These are phyloP conservation scores for Centropus unirufus DNA, from an alignment of 2,113 vertebrate genomes.

Conservation along the genomic window DNA sequence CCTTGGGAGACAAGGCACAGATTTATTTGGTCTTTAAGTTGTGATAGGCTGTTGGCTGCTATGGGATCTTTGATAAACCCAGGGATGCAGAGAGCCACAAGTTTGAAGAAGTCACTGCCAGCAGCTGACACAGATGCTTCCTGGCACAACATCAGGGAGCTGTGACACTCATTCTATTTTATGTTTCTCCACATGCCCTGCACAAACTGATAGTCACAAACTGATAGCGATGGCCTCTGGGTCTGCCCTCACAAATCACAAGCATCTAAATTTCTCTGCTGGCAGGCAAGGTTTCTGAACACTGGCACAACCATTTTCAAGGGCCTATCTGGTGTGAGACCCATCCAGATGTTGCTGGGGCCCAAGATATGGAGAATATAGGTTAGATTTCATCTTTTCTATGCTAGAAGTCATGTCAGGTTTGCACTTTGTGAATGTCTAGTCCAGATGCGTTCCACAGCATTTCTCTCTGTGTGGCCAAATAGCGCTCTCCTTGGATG, in stretches of 20 bases:
- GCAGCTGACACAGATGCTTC: conserved; percentile 60
- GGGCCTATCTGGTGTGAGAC: not conserved
- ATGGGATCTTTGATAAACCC: conserved; percentile 9
- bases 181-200: conserved; percentile 27
- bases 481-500: not conserved
- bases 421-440: not conserved
- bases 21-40: conserved; percentile 49
- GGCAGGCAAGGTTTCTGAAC: fast-evolving
- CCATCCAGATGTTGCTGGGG: not conserved
- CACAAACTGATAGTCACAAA: not conserved
- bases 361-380: not conserved
- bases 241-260: not conserved
- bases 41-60: not conserved
- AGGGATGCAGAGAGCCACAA: not conserved
- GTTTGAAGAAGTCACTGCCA: conserved; percentile 1
- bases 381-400: not conserved
- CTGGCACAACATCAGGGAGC: conserved; percentile 39
- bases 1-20: conserved; percentile 33
- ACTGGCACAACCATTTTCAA: not conserved
- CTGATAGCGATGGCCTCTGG: conserved; percentile 25
- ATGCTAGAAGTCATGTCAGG: not conserved
- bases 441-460: not conserved
- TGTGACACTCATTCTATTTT: conserved; percentile 30
- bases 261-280: not conserved
- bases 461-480: not conserved